Conservation (phyloP, 53 echinoderm and acorn worm species). For the Luidia sarsii region DNA sequence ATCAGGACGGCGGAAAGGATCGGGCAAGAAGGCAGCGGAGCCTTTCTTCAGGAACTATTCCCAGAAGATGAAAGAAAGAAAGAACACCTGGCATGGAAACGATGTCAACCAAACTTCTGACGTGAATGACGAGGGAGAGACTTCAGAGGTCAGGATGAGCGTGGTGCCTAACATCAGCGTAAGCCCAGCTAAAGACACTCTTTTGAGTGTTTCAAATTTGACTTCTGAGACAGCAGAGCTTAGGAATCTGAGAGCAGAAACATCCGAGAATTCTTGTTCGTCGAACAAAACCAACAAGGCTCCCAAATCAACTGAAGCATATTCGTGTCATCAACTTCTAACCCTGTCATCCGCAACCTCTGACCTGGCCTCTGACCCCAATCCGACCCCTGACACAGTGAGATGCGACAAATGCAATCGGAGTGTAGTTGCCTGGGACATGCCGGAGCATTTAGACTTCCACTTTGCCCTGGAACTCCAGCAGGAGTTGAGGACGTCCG, state of each 20-base stretch:
- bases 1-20: slow-evolving; percentile 11
- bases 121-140: no score
- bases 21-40: background rate
- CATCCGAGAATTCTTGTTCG: background rate
- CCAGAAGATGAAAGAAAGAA: slow-evolving; percentile 9
- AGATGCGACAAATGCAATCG: slow-evolving; percentile 82
- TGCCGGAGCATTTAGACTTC: slow-evolving; percentile 92
- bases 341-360: background rate
- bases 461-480: slow-evolving; percentile 91
- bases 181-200: no score
- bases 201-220: no score
- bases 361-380: slow-evolving; percentile 1
- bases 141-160: no score
- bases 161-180: background rate
- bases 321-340: background rate
- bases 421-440: slow-evolving; percentile 79
- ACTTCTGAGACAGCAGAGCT: no score
- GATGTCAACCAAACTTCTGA: background rate
- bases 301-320: background rate
- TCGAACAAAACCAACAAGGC: background rate
- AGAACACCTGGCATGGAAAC: no score
- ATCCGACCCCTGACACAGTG: slow-evolving; percentile 47
- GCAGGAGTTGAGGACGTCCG: background rate
- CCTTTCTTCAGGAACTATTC: slow-evolving; percentile 38
- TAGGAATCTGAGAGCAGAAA: background rate